A percentile compares a stretch with the other conserved stretches of the same genome.
Conservation (phyloP, 2,888 invertebrate species). For the Andrena bicolor region DNA sequence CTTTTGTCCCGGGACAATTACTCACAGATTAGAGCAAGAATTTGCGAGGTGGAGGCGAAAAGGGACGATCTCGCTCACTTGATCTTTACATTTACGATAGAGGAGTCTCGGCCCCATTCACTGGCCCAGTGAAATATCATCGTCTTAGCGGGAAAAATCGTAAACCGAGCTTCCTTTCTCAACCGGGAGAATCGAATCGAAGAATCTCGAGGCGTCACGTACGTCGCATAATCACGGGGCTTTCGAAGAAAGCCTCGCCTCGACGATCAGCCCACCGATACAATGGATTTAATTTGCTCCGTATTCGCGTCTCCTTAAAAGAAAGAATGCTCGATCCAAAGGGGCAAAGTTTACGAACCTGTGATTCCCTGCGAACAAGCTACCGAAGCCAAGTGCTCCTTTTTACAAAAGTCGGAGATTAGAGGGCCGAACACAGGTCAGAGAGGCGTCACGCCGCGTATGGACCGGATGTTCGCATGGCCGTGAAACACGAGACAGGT, state of each 20-base stretch:
- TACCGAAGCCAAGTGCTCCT: not conserved
- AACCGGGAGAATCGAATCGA: constrained; percentile 38
- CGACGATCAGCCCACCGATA: not conserved
- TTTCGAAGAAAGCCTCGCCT: not conserved
- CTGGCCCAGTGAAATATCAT: constrained; percentile 76
- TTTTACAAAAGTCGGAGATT: constrained; percentile 17
- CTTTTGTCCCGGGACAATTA: constrained; percentile 82
- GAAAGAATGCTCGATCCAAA: not conserved
- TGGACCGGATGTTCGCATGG: constrained; percentile 73
- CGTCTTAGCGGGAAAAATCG: constrained; percentile 77
- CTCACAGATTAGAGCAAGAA: constrained; percentile 84
- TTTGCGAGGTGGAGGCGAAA: constrained; percentile 78
- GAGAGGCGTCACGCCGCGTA: constrained; percentile 62
- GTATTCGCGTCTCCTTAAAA: not conserved
- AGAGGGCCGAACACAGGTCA: constrained; percentile 21
- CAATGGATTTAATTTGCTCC: too few relatives aligned
- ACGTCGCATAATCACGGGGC: constrained; percentile 40
- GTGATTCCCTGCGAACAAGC: not conserved
- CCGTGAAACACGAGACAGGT: constrained; percentile 75
- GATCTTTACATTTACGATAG: constrained; percentile 79
- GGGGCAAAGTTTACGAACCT: not conserved
- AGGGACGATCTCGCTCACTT: constrained; percentile 76
- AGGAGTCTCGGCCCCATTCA: constrained; percentile 71
- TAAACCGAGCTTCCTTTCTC: constrained; percentile 57
- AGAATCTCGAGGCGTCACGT: constrained; percentile 36